Evolutionary conservation across 1,140 invertebrate species (phyloP).

Genomic region (Triops longicaudatus): DNA sequence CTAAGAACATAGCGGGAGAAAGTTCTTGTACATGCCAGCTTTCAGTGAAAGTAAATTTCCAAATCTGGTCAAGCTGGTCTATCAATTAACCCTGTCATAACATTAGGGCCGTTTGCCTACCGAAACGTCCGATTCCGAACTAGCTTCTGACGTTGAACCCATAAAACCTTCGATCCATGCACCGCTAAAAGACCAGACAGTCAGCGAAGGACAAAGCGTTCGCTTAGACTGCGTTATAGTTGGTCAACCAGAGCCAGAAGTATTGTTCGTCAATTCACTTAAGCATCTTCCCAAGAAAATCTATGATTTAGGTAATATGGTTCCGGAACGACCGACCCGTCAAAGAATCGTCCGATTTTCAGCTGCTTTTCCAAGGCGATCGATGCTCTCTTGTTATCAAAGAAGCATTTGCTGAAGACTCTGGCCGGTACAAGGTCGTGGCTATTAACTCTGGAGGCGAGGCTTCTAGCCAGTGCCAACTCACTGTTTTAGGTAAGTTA

Average conservation of each 20-base stretch:
- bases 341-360: constrained; percentile 72
- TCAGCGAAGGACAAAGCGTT: constrained; percentile 60
- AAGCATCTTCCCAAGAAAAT: constrained; percentile 16
- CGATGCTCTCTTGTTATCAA: constrained; percentile 67
- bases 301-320: constrained; percentile 59
- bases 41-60: constrained; percentile 49
- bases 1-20: constrained; percentile 56
- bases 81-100: background rate
- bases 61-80: background rate
- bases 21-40: constrained; percentile 52
- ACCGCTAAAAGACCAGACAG: constrained; percentile 55
- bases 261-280: constrained; percentile 33
- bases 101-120: constrained; percentile 50
- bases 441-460: constrained; percentile 71
- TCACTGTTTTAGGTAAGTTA: constrained; percentile 44
- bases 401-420: constrained; percentile 63
- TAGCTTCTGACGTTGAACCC: constrained; percentile 59
- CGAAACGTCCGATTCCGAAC: constrained; percentile 63
- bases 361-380: constrained; percentile 69
- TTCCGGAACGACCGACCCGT: constrained; percentile 73
- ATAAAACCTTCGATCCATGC: constrained; percentile 62
- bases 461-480: constrained; percentile 59
- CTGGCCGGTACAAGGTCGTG: constrained; percentile 67
- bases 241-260: constrained; percentile 75
- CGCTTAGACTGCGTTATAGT: constrained; percentile 71